Conservation (phyloP, 2,888 invertebrate genomes). For the Timema cristinae region DNA sequence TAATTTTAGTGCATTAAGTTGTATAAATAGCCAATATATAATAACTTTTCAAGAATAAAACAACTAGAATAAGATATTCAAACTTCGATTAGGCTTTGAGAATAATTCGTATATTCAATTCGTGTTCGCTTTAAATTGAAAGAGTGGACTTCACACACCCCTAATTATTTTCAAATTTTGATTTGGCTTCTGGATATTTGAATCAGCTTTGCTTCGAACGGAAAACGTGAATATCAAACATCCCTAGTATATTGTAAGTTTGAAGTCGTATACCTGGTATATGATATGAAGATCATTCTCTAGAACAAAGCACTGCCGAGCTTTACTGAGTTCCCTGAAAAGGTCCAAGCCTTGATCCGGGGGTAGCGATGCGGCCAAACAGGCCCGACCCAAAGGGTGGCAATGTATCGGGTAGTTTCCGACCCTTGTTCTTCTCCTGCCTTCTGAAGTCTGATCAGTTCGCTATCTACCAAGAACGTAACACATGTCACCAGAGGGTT, state of each 20-base stretch:
- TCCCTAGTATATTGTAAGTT: not conserved
- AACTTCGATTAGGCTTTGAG: too few species aligned
- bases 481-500: slow-evolving; percentile 52
- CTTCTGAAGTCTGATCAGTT: slow-evolving; percentile 63
- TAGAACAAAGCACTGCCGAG: slow-evolving; percentile 83
- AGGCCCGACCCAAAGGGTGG: slow-evolving; percentile 89
- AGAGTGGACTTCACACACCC: too few species aligned
- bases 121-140: too few species aligned
- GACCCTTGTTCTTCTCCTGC: slow-evolving; percentile 49
- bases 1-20: too few species aligned
- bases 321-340: slow-evolving; percentile 84
- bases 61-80: too few species aligned
- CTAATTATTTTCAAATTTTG: not conserved
- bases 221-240: not conserved
- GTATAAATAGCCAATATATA: too few species aligned
- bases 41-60: too few species aligned
- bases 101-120: too few species aligned
- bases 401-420: slow-evolving; percentile 54
- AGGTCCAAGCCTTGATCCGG: slow-evolving; percentile 89
- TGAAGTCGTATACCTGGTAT: slow-evolving; percentile 64
- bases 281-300: slow-evolving; percentile 94
- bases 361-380: slow-evolving; percentile 88
- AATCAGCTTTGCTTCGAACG: not conserved
- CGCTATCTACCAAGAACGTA: slow-evolving; percentile 70
- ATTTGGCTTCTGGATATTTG: not conserved